Evolutionary conservation across 2,888 invertebrate genomes (phyloP), one percentile per base, ranked within the genome.

Genomic region (Luffia ferchaultella): DNA sequence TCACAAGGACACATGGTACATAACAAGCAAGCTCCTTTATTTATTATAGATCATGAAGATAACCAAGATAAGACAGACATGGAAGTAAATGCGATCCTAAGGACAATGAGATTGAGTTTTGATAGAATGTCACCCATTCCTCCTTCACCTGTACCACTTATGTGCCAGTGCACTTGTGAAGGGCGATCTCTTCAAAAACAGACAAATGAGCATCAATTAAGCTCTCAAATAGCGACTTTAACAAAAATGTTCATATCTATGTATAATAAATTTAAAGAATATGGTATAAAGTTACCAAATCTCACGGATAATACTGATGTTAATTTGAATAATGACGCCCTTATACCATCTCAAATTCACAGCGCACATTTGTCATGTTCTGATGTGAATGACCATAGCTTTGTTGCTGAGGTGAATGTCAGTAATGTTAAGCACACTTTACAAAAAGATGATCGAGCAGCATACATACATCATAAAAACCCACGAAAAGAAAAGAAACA

Each of bases 61-160:
- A 54, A 62, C 45, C 64, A 65, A 18, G 57, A 55, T 47, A 56
- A 51, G 42, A 58, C 56, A 53, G 73, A 78, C 57, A 47, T 41
- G 50, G 82, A 82, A 65, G 62, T 82, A 53, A 66, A 70, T 58
- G 67, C 57, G 54, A 80, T 79, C 58, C 62, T 80, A 46, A 60
- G 58, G 54, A 56, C 53, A 15, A 77, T 79, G 75, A 61, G 65
- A 50, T 57, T 76, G 20, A 56, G 58, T 52, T 58, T 59, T 48
- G 55, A 54, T 16, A 53, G 68, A 30, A 57, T 80, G 52, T 69
- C 77, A 9, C 79, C 79, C 18, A 63, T 78, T 48, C 77, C 79
- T 17, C 56, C 53, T 49, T 67, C 72, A 20, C 76, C 78, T 19
- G 56, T 54, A 45, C 30, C 30, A 7, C 3, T 7, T 30, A 30